phyloP scores from a whole-genome alignment of 2,113 vertebrate species.

The Aldabrachelys gigantea region DNA sequence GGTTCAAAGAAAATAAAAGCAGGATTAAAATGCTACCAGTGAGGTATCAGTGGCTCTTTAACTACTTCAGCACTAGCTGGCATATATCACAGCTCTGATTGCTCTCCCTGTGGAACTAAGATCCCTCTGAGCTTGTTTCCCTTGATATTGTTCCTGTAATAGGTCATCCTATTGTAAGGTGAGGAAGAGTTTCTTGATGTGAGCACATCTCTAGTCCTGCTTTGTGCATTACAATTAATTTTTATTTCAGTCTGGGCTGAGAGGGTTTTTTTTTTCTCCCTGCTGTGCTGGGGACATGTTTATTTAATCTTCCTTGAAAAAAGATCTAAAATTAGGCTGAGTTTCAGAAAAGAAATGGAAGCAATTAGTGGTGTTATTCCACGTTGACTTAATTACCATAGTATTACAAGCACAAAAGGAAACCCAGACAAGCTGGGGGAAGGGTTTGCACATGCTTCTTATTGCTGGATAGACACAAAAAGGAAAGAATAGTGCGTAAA shows the following conservation, averaged over 20 bases:
- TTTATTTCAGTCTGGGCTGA: constrained; percentile 18
- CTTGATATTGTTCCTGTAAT: background rate
- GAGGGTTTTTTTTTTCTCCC: background rate
- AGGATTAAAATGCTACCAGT: background rate
- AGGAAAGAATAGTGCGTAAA: background rate
- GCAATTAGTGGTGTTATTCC: constrained; percentile 63
- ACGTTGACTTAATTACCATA: constrained; percentile 54
- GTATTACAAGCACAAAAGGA: constrained; percentile 27
- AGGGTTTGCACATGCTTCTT: background rate
- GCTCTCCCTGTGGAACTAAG: background rate
- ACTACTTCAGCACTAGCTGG: rapidly evolving
- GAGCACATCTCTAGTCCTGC: constrained; percentile 11
- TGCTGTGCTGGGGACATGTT: constrained; percentile 38
- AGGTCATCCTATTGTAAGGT: background rate
- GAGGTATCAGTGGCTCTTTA: rapidly evolving
- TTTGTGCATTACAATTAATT: constrained; percentile 42
- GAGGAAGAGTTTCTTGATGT: constrained; percentile 22
- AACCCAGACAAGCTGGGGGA: constrained; percentile 7
- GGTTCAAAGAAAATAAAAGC: background rate
- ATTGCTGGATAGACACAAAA: background rate
- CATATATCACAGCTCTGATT: background rate
- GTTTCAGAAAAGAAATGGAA: constrained; percentile 56
- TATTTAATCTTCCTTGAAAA: constrained; percentile 63
- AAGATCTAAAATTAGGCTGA: constrained; percentile 61
- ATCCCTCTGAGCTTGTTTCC: background rate